Base-by-base conservation (phyloP, 2,888 invertebrate species). In the Dioctria rufipes region DNA sequence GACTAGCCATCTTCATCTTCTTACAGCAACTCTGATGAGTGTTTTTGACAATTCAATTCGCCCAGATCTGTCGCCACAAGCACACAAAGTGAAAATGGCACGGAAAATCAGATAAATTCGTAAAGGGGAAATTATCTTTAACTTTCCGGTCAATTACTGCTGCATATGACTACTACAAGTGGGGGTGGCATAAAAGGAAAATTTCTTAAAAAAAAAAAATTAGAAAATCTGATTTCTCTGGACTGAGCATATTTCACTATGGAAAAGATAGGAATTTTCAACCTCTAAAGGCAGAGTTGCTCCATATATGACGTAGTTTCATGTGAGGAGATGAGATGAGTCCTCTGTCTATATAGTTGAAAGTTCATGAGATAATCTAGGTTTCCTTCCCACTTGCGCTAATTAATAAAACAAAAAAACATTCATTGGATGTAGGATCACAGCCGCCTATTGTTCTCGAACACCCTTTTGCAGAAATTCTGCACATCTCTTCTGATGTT, bases 41-140 rank as follows among this genome's bases (percentile, higher is more conserved):
- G 73, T 60, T 73, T 58, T 9, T 73, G 73, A 73, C 73, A 73
- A 11, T 58, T 37, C 42, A 73, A 58, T 54, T 54, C 58, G 73
- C 37, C 25, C 71, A 46, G 54, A 71, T 39, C 71, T 71, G 73
- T 13, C 73, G 58, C 40, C 25, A 25, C 25, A 25, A 25, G 25
- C 25, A 25, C 25, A 73, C 60, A 73, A 73, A 73, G 73, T 73
- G 60, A 42, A 73, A 73, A 60, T 73, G 58, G 58, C 42, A 5
- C 40, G 13, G 42, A 37, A 42, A 73, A 73, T 60, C 73, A 58
- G 73, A 73, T 73, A 58, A 73, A 25, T 2, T 9, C 73, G 60
- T 58, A 73, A 73, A 73, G 37, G 73, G 43, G 73, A 58, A 73
- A 42, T 73, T 73, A 73, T 73, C 73, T 73, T 42, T n/a, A 60